Evolutionary conservation across 2,113 vertebrate species (phyloP).

Genomic region (Axis porcinus): DNA sequence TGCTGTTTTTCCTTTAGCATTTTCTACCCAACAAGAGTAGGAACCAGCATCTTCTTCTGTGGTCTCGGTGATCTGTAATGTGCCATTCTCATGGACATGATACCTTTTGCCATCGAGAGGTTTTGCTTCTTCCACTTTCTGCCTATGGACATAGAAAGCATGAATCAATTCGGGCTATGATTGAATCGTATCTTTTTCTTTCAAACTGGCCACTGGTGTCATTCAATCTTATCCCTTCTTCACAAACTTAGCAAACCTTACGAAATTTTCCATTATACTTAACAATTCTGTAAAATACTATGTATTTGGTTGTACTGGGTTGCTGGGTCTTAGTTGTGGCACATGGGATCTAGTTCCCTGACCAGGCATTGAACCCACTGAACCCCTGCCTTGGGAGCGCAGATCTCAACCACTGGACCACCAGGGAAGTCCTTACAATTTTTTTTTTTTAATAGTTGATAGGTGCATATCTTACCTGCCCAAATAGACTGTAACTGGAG

Average conservation of each 20-base stretch:
- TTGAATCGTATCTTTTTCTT: not conserved
- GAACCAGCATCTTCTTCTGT: slow-evolving; percentile 86
- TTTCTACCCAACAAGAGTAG: slow-evolving; percentile 90
- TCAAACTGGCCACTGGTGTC: not conserved
- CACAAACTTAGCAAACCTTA: not conserved
- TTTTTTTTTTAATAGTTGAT: not conserved
- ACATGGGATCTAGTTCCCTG: not conserved
- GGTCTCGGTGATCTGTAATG: slow-evolving; percentile 84
- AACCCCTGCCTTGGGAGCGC: not conserved
- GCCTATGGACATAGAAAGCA: slow-evolving; percentile 78
- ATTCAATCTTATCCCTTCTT: not conserved
- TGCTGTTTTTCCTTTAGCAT: slow-evolving; percentile 87
- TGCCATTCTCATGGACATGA: slow-evolving; percentile 83
- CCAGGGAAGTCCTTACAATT: not conserved
- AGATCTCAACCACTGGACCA: not conserved
- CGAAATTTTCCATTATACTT: not conserved
- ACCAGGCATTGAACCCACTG: not conserved
- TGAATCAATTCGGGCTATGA: not conserved
- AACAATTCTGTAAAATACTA: not conserved
- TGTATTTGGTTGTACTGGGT: not conserved
- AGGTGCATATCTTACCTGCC: not conserved
- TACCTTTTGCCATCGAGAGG: slow-evolving; percentile 80
- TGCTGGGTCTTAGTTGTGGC: not conserved
- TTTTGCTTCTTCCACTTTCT: slow-evolving; percentile 83
- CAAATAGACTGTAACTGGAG: not conserved